phyloP scores from a whole-genome alignment of 2,113 vertebrate species.

The Sula dactylatra region DNA sequence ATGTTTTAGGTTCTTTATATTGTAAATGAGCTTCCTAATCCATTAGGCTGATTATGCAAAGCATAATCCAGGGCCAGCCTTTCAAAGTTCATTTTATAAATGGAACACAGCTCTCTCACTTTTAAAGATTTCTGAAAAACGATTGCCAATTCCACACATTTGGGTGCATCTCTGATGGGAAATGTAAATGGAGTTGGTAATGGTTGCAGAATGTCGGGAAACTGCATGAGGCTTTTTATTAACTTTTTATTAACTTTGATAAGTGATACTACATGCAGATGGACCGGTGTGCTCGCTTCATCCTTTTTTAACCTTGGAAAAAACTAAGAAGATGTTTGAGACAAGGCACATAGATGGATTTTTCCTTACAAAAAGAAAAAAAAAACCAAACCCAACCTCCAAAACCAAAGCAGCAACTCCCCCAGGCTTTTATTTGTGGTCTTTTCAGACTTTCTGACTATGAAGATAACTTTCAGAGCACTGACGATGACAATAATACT shows the following conservation, averaged over 20 bases:
- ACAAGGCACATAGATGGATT: neutral
- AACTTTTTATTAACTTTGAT: slow-evolving; percentile 13
- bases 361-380: neutral
- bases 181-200: slow-evolving; percentile 52
- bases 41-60: slow-evolving; percentile 56
- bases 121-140: slow-evolving; percentile 34
- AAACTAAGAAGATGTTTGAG: neutral
- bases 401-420: fast-evolving
- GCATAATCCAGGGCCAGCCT: neutral
- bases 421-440: neutral
- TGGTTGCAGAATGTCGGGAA: slow-evolving; percentile 14
- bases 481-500: neutral
- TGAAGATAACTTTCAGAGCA: neutral
- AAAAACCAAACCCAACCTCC: too few relatives aligned
- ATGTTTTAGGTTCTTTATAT: neutral
- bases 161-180: slow-evolving; percentile 29
- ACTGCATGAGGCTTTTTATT: neutral
- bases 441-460: neutral
- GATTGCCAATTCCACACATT: neutral
- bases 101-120: neutral
- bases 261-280: neutral
- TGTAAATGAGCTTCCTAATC: slow-evolving; percentile 51
- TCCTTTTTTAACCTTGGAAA: neutral
- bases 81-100: slow-evolving; percentile 51
- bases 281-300: neutral